Evolutionary conservation across 2,113 vertebrate species (phyloP).

Genomic region (Toxotes jaculatrix): DNA sequence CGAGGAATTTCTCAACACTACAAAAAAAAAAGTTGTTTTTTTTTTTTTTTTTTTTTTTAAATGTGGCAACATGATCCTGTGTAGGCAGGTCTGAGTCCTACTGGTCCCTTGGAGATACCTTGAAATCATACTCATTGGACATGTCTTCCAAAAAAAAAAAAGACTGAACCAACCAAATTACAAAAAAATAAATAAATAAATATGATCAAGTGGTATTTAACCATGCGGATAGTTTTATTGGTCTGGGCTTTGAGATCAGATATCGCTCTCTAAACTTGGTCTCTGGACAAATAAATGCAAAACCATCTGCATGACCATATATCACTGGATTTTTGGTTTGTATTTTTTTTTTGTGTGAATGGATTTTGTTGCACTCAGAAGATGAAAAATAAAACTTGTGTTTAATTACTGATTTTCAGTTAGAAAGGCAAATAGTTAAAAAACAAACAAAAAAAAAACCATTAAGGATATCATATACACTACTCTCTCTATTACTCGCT

Average conservation of each 20-base stretch:
- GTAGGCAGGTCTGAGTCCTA: no score
- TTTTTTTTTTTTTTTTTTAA: no score
- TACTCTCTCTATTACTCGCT: slow-evolving; percentile 11
- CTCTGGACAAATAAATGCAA: not conserved
- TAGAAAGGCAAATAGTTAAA: slow-evolving; percentile 1
- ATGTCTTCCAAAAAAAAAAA: not conserved
- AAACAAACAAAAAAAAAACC: not conserved
- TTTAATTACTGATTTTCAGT: not conserved
- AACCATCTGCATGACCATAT: not conserved
- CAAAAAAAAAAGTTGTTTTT: no score
- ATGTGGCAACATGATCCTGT: no score
- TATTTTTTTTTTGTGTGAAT: not conserved
- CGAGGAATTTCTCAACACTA: no score
- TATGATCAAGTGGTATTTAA: not conserved
- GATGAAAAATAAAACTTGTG: not conserved
- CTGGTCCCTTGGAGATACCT: no score
- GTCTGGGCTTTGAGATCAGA: not conserved
- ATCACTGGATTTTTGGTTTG: not conserved
- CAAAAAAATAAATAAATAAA: not conserved
- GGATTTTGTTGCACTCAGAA: not conserved
- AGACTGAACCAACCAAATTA: not conserved
- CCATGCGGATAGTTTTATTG: not conserved
- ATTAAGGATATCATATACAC: not conserved
- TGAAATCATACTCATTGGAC: no score
- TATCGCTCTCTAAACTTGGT: no score